Evolutionary conservation across 2,888 invertebrate species (phyloP).

Genomic region (Diaperis boleti): DNA sequence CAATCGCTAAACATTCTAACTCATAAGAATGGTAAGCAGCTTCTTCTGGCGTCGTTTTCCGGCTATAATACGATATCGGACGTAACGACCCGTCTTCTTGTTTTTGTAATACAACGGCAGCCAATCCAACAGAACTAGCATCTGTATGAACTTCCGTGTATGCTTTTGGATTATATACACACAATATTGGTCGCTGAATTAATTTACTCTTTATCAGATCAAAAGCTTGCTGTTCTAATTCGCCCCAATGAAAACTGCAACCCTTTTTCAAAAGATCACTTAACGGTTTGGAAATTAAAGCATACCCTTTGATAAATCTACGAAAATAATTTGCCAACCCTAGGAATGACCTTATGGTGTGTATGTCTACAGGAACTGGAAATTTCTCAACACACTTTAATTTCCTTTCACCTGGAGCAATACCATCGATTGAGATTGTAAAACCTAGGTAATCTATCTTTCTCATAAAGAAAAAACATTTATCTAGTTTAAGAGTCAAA

Average conservation of each 20-base stretch:
- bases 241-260: slow-evolving; percentile 38
- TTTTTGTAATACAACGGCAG: slow-evolving; percentile 53
- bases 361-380: slow-evolving; percentile 47
- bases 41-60: slow-evolving; percentile 56
- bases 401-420: too few species aligned
- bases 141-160: slow-evolving; percentile 55
- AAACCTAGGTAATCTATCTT: too few species aligned
- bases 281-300: slow-evolving; percentile 49
- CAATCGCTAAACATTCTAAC: slow-evolving; percentile 59
- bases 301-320: slow-evolving; percentile 52
- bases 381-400: too few species aligned
- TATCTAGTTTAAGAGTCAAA: too few species aligned
- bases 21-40: slow-evolving; percentile 58
- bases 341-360: slow-evolving; percentile 52
- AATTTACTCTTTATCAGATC: slow-evolving; percentile 35
- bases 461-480: too few species aligned
- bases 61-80: slow-evolving; percentile 56
- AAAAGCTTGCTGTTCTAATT: slow-evolving; percentile 42
- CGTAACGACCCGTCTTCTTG: slow-evolving; percentile 46
- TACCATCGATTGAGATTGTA: too few species aligned
- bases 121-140: slow-evolving; percentile 51
- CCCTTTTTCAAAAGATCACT: slow-evolving; percentile 45
- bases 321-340: slow-evolving; percentile 54
- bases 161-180: slow-evolving; percentile 45
- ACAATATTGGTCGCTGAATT: slow-evolving; percentile 28